Evolutionary conservation across 2,113 vertebrate species (phyloP).

Genomic region (Danio rerio): GRCz12tu NC_133200.1:9235501-9236000

Average conservation of each 20-base stretch:
- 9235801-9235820: neutral
- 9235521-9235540: neutral
- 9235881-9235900: constrained; percentile 76
- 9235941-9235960: constrained; percentile 71
- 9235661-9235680: neutral
- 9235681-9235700: neutral
- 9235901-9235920: constrained; percentile 76
- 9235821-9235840: neutral
- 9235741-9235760: constrained; percentile 62
- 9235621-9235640: neutral
- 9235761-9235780: constrained; percentile 63
- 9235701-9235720: neutral
- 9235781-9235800: neutral
- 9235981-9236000: constrained; percentile 41
- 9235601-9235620: neutral
- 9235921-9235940: constrained; percentile 73
- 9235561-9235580: neutral
- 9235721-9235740: constrained; percentile 50
- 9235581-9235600: neutral
- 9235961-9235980: constrained; percentile 45
- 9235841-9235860: neutral
- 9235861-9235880: constrained; percentile 67
- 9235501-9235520: neutral
- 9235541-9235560: neutral
- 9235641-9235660: neutral